phyloP scores from a whole-genome alignment of 2,888 invertebrate genomes.

The Lacanobia wlatinum region DNA sequence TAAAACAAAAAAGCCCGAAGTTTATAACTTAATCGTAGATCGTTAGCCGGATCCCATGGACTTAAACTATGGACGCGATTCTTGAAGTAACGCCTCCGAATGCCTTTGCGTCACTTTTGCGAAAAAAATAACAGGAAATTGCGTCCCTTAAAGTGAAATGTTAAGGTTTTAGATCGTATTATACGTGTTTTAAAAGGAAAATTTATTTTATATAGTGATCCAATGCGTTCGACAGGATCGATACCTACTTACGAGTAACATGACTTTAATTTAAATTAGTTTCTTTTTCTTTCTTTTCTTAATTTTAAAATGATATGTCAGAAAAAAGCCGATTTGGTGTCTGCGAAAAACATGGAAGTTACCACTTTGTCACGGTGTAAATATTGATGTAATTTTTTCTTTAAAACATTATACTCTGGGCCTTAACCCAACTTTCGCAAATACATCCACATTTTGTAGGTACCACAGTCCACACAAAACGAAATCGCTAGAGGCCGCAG shows the following conservation, averaged over 20 bases:
- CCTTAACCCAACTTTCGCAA: too few species aligned
- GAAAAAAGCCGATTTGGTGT: too few species aligned
- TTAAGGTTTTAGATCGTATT: conserved; percentile 68
- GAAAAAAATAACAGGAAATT: conserved; percentile 75
- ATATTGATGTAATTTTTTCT: too few species aligned
- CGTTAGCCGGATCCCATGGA: conserved; percentile 74
- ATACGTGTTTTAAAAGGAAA: conserved; percentile 59
- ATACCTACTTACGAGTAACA: background rate
- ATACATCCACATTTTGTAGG: too few species aligned
- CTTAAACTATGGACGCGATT: conserved; percentile 77
- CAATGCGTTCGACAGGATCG: background rate
- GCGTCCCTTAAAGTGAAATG: conserved; percentile 60
- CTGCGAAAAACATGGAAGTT: too few species aligned
- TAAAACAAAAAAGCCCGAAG: conserved; percentile 10
- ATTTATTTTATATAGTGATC: conserved; percentile 31
- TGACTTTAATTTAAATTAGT: too few species aligned
- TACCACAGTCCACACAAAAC: too few species aligned
- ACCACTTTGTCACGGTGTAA: too few species aligned
- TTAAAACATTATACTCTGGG: too few species aligned
- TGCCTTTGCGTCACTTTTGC: conserved; percentile 66
- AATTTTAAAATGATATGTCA: too few species aligned
- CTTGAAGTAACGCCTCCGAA: conserved; percentile 74
- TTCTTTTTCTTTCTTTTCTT: too few species aligned
- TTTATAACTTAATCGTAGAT: conserved; percentile 54
- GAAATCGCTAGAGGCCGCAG: too few species aligned